Evolutionary conservation across 2,888 invertebrate species (phyloP).

Genomic region (Syrphus vitripennis): DNA sequence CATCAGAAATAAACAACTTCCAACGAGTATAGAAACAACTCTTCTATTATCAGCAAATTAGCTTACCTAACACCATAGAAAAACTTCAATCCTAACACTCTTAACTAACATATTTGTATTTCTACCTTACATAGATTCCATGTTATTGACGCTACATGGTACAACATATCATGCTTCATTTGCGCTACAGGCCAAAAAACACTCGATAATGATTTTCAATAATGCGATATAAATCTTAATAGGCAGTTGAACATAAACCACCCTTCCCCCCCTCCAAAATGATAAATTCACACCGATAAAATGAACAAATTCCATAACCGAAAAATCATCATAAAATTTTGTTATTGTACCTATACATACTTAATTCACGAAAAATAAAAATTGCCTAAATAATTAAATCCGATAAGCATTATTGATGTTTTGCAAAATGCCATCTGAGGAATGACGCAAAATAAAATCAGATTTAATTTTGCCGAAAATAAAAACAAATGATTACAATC

Average conservation of each 20-base stretch:
- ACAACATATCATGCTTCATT: background rate
- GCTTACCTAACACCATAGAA: background rate
- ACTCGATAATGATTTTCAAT: background rate
- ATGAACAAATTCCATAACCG: background rate
- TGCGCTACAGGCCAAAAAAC: background rate
- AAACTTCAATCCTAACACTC: background rate
- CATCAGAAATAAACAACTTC: background rate
- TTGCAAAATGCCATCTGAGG: background rate
- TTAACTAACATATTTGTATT: background rate
- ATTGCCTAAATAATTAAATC: background rate
- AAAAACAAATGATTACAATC: background rate
- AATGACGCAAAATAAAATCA: background rate
- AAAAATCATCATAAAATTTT: background rate
- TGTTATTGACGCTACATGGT: background rate
- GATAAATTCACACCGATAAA: background rate
- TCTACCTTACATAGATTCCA: background rate
- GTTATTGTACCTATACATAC: background rate
- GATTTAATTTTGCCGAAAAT: background rate
- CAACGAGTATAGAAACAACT: background rate
- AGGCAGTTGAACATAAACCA: background rate
- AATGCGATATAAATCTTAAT: background rate
- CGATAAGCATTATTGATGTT: background rate
- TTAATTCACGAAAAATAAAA: background rate
- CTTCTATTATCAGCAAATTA: background rate
- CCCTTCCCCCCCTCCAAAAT: no score